Evolutionary conservation across 2,797 vertebrate species (phyloP), one percentile per base, ranked within the genome.

Genomic region (Clamator glandarius): DNA sequence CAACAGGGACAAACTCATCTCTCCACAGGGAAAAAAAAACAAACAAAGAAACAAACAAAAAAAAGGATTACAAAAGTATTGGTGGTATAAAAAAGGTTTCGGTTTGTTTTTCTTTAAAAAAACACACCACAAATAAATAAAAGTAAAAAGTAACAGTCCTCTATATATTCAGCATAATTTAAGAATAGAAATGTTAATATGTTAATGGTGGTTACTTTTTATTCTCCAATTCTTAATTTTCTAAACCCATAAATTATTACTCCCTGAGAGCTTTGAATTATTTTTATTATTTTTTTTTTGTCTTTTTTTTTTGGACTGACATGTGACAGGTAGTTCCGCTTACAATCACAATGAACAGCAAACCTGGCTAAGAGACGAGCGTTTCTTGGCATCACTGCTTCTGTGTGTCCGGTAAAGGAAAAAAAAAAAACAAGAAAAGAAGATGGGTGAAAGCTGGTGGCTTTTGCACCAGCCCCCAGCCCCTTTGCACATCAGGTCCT

Each of bases 141-240:
- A 95, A 95, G 93, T 95, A 95, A 97, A 95, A 96, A 96, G 96
- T 97, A 98, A 98, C 98, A 98, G 97, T 98, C 97, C 96, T 98
- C 84, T 97, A 98, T 95, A 97, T 97, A 97, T 91, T 97, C 81
- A 96, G 96, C 91, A 98, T 98, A 98, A 98, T 95, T 98, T 98
- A 98, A 98, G 96, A 95, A 96, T 96, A 98, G 97, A 97, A 97
- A 97, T 89, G 96, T 96, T 97, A 97, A 95, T 97, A 97, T 95
- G 94, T 96, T 97, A 97, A 96, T 96, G 97, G 95, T 90, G 95
- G 97, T 95, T 96, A 96, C 85, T 96, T 97, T 96, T 97, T 93
- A 96, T 97, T 97, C 91, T 98, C 97, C 97, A 98, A 97, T 98
- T 97, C 87, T 96, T 92, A 97, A 96, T 97, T 97, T 97, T 91